Conservation (phyloP, 1,140 invertebrate genomes). For the Spodoptera frugiperda region DNA sequence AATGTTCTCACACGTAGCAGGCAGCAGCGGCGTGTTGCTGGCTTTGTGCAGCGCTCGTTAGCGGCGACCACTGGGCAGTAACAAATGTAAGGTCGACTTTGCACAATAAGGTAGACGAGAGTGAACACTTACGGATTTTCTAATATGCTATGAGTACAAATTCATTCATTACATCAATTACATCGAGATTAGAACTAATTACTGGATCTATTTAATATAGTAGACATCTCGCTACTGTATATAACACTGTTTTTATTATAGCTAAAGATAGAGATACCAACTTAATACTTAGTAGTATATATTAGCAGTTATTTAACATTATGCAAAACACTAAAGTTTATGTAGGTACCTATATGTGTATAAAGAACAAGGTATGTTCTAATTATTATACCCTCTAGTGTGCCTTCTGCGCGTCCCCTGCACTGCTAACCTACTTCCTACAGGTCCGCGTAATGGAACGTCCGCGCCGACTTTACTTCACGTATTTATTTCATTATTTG, state of each 20-base stretch:
- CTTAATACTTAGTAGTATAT: too few relatives aligned
- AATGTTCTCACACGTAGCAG: neutral
- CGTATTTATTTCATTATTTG: constrained; percentile 27
- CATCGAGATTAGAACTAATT: too few relatives aligned
- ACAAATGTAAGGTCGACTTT: neutral
- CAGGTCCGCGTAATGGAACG: constrained; percentile 16
- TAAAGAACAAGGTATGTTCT: too few relatives aligned
- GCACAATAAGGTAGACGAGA: neutral
- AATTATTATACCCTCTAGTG: neutral
- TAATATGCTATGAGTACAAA: too few relatives aligned
- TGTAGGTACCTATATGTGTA: too few relatives aligned
- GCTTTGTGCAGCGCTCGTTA: constrained; percentile 31
- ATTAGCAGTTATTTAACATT: too few relatives aligned
- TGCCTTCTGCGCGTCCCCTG: neutral
- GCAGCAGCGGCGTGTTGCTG: neutral
- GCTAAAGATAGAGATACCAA: too few relatives aligned
- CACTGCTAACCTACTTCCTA: neutral
- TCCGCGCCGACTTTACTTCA: constrained; percentile 12
- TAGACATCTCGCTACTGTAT: too few relatives aligned
- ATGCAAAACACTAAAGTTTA: too few relatives aligned
- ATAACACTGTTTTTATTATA: too few relatives aligned
- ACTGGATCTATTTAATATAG: too few relatives aligned
- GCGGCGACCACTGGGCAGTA: neutral
- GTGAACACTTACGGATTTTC: neutral
- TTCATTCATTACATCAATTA: too few relatives aligned